These are phyloP conservation scores for Thamnophis sirtalis DNA, from an alignment of 2,113 vertebrate species.

Conservation along the genomic window DNA sequence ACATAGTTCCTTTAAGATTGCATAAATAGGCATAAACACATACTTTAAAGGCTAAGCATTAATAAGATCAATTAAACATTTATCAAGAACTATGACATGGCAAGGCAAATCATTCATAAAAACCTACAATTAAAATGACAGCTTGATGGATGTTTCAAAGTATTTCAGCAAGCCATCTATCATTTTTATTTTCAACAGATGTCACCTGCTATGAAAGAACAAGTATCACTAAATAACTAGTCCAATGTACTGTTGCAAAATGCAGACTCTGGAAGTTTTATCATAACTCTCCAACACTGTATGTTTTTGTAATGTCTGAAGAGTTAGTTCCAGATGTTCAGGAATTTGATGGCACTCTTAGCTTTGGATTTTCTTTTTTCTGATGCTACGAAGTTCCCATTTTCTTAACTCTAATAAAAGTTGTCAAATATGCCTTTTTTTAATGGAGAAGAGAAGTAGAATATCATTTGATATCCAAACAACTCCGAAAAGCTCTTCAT, in stretches of 20 bases:
- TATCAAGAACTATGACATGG: background rate
- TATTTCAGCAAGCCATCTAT: background rate
- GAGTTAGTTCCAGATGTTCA: slow-evolving; percentile 17
- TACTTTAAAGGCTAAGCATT: slow-evolving; percentile 4
- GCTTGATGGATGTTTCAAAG: slow-evolving; percentile 1
- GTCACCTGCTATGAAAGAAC: background rate
- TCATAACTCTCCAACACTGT: slow-evolving; percentile 12
- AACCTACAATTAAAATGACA: background rate
- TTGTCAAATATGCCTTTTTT: background rate
- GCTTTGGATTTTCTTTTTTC: background rate
- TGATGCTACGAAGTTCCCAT: slow-evolving; percentile 1
- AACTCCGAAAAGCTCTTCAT: background rate
- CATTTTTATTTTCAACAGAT: slow-evolving; percentile 20
- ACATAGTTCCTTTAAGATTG: background rate
- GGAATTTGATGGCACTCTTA: slow-evolving; percentile 2
- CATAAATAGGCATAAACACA: background rate
- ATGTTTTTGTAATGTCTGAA: slow-evolving; percentile 8
- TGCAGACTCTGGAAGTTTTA: slow-evolving; percentile 12
- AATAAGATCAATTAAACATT: slow-evolving; percentile 22
- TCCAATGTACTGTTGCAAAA: background rate
- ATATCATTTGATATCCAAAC: background rate
- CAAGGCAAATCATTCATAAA: slow-evolving; percentile 2
- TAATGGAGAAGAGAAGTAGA: background rate
- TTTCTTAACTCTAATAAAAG: slow-evolving; percentile 5
- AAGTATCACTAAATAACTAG: background rate